Base-by-base conservation (phyloP, 2,888 invertebrate species). In the Drosophila barbarae region DNA sequence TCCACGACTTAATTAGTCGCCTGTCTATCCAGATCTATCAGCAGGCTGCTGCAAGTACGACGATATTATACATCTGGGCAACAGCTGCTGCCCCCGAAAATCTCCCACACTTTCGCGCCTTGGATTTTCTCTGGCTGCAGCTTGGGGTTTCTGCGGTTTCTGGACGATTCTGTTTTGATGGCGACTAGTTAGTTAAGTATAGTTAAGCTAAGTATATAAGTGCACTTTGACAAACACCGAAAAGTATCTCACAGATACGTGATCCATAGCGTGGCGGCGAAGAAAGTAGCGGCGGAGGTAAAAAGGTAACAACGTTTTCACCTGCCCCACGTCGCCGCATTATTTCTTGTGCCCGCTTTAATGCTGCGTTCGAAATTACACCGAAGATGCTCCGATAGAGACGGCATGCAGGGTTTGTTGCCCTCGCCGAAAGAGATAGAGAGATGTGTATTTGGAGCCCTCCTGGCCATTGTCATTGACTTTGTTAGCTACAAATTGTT, bases 81-180 rank as follows among this genome's bases (percentile, higher is more conserved):
- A 57, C 85, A 82, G 76, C 82, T 82, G 85, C 63, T 68, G 44
- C 35, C 38, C 23, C 36, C 30, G 12, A 52, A 52, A 30, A 39
- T 67, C 82, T 84, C 86, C 86, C 85, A 87, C 86, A 85, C 87
- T 86, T 87, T 87, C 86, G 75, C 78, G 74, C 67, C 74, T 72
- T 42, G 38, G 52, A 65, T 79, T 71, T 47, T 52, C 49, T 32
- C 44, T 12, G 7, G 15, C 12, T 28, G 35, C 35, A 12, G 26
- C 6, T 10, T 60, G 12, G 34, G 23, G 23, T 23, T 23, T 23
- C 23, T 13, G 65, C 41, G 41, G 53, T 18, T 23, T 42, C 36
- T 23, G n/a, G 23, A 42, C 32, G 18, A 53, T 66, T 53, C 54
- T 66, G 63, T 32, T 63, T 63, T 53, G 59, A 30, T 38, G 35